A percentile compares a stretch with the other conserved stretches of the same genome.
Evolutionary conservation across 2,113 vertebrate genomes (phyloP).

Genomic region (Corvus hawaiiensis): DNA sequence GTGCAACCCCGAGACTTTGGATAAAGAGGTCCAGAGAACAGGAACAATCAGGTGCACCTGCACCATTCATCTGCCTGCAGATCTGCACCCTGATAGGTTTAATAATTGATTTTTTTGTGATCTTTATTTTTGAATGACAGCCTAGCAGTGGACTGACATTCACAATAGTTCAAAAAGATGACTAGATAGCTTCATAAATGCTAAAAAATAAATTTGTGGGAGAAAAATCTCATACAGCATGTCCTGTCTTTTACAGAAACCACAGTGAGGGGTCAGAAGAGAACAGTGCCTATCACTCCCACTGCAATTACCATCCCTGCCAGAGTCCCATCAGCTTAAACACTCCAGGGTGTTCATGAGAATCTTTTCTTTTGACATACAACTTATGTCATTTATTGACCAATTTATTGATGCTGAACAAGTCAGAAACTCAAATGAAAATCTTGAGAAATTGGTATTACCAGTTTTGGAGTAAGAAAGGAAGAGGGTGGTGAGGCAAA

Average conservation of each 20-base stretch:
- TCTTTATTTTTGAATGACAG: background rate
- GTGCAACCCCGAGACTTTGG: background rate
- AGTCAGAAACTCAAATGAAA: background rate
- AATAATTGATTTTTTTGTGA: background rate
- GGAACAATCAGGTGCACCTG: background rate
- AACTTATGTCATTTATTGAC: background rate
- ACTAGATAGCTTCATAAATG: background rate
- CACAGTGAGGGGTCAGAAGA: background rate
- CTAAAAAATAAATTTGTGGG: background rate
- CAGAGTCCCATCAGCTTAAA: background rate
- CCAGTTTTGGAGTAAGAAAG: background rate
- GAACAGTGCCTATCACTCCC: background rate
- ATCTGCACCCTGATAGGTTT: background rate
- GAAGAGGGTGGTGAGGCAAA: background rate
- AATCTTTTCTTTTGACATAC: background rate
- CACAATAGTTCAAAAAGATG: background rate
- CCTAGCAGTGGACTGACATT: background rate
- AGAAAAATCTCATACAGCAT: background rate
- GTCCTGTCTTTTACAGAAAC: background rate
- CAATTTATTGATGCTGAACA: accelerated
- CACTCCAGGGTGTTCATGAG: background rate
- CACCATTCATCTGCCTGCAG: background rate
- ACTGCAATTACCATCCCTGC: background rate
- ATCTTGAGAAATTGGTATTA: background rate
- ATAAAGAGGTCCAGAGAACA: background rate